A percentile compares a stretch with the other conserved stretches of the same genome.
phyloP scores from a whole-genome alignment of 2,888 invertebrate species.

The Patella ulyssiponensis region DNA sequence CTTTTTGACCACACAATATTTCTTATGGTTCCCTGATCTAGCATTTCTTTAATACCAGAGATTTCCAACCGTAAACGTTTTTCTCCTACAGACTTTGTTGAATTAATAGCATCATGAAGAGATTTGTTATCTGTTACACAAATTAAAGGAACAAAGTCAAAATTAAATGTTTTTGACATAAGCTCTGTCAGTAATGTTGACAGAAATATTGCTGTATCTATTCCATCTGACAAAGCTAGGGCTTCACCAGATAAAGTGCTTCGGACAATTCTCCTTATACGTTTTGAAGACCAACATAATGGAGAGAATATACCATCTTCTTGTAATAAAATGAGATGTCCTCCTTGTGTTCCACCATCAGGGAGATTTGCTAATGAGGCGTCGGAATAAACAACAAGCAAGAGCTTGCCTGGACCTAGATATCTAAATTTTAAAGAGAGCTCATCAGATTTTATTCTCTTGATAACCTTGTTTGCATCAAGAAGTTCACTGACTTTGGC shows the following conservation, averaged over 20 bases:
- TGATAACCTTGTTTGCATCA: slow-evolving; percentile 21
- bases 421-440: not conserved
- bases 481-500: slow-evolving; percentile 7
- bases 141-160: not conserved
- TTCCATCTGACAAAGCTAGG: not conserved
- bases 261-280: not conserved
- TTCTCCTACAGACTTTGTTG: not conserved
- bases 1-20: not conserved
- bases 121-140: slow-evolving; percentile 2
- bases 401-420: not conserved
- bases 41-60: slow-evolving; percentile 2
- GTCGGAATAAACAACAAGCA: not conserved
- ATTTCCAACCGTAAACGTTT: not conserved
- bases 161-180: not conserved
- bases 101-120: slow-evolving; percentile 1
- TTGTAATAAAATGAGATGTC: not conserved
- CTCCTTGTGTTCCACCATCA: not conserved
- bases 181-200: not conserved
- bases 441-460: slow-evolving; percentile 16
- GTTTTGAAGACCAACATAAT: slow-evolving; percentile 2
- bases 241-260: slow-evolving; percentile 1
- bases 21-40: not conserved
- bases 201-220: slow-evolving; percentile 1
- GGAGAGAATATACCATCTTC: not conserved
- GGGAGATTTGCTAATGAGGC: not conserved